Evolutionary conservation across 2,888 invertebrate species (phyloP), one percentile per base, ranked within the genome.

Genomic region (Argyresthia goedartella): DNA sequence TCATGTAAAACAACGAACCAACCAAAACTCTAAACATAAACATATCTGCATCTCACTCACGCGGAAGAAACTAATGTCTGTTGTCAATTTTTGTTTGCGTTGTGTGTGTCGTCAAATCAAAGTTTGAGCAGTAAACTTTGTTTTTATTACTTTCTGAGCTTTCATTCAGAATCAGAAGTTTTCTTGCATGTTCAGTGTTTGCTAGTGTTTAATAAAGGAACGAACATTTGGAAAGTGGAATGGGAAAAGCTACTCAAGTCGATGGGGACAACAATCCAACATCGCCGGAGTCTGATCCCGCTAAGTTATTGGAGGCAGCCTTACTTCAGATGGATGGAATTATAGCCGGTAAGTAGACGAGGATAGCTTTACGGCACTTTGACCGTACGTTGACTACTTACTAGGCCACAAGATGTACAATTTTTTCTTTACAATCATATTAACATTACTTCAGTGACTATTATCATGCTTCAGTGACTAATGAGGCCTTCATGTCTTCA

Each of bases 301-400:
- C 94, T 65, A 93, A 93, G 79, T 89, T 95, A 81, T 85, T 96
- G 69, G 95, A 95, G 71, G 94, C 95, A 59, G 95, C 95, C 44
- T 86, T 96, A 54, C 89, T 94, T 69, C 95, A 95, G 81, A 94
- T 96, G 93, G 96, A 96, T 79, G 95, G 94, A 52, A 94, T 95
- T 66, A 92, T 95, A 78, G 93, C 93, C 71, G 93, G 93, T 92
- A 76, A 81, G 81, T 61, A 43, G 41, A 44, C 14, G 1, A 15
- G 4, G 8, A 34, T 33, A 9, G 0, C 8, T n/a, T 1, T 6
- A 15, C 13, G 4, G 10, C 4, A 16, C 44, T 44, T 15, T 25
- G 25, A 25, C 6, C 25, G 25, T 25, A 6, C 6, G 25, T 6
- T 25, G 25, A 25, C 25, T 25, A 25, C 25, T 4, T 25, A 4